Percentiles rank a stretch among this genome's conserved stretches.
Conservation (phyloP, 2,888 invertebrate species). For the Uloborus plumipes region DNA sequence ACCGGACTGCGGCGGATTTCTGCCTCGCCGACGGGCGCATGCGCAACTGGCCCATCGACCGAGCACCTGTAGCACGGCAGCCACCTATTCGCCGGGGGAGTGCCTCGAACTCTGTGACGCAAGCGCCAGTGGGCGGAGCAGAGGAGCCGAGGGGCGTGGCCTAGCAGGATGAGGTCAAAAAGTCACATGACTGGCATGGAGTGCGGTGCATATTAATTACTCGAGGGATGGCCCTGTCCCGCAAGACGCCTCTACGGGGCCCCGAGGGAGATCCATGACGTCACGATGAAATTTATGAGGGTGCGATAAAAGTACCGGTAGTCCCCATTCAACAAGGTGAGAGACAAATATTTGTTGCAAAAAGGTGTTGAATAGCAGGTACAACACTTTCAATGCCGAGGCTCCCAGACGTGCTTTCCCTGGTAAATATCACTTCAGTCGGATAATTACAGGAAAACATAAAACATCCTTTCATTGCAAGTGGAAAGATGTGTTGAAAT, state of each 20-base stretch:
- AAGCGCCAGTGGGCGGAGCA: constrained; percentile 25
- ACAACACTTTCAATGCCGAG: too few species aligned
- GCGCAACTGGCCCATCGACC: constrained; percentile 18
- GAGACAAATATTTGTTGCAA: too few species aligned
- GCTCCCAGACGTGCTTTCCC: too few species aligned
- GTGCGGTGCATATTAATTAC: constrained; percentile 65
- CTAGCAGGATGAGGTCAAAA: constrained; percentile 57
- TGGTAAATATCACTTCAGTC: too few species aligned
- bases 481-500: too few species aligned
- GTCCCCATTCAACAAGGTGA: background rate
- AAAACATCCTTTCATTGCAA: too few species aligned
- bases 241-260: constrained; percentile 54
- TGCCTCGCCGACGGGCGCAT: constrained; percentile 24
- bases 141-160: constrained; percentile 36
- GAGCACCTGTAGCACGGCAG: constrained; percentile 61
- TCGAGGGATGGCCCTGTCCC: constrained; percentile 60
- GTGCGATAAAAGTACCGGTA: constrained; percentile 46
- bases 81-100: constrained; percentile 59
- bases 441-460: too few species aligned
- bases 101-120: constrained; percentile 45
- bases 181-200: constrained; percentile 64
- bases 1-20: constrained; percentile 7
- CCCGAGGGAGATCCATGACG: constrained; percentile 38
- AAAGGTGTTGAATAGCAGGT: too few species aligned
- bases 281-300: constrained; percentile 51